Evolutionary conservation across 2,797 vertebrate genomes (phyloP).

Genomic region (Sylvia borin): DNA sequence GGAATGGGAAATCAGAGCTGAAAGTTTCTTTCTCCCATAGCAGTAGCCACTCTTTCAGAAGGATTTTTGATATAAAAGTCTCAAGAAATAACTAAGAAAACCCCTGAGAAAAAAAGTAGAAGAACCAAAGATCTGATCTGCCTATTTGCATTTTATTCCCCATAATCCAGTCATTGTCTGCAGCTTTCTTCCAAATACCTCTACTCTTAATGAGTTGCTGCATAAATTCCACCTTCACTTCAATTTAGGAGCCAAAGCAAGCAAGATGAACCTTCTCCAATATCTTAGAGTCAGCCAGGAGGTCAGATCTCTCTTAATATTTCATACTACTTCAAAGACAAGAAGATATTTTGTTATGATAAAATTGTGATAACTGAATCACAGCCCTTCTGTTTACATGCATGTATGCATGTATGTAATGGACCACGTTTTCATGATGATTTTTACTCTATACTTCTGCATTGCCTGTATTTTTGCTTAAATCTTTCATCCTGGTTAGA

Average conservation of each 20-base stretch:
- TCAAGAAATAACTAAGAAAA: not conserved
- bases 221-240: not conserved
- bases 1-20: not conserved
- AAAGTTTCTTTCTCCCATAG: not conserved
- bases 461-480: not conserved
- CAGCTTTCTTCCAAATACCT: not conserved
- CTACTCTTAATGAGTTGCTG: not conserved
- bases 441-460: not conserved
- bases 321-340: not conserved
- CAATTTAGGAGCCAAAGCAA: not conserved
- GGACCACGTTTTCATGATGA: rapidly evolving
- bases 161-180: not conserved
- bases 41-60: not conserved
- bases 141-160: not conserved
- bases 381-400: not conserved
- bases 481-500: not conserved
- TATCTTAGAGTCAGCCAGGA: not conserved
- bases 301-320: not conserved
- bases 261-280: not conserved
- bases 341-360: not conserved
- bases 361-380: not conserved
- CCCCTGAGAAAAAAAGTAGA: not conserved
- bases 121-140: not conserved
- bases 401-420: not conserved
- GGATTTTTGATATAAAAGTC: not conserved